Evolutionary conservation across 2,888 invertebrate species (phyloP).

Genomic region (Shargacucullia verbasci): DNA sequence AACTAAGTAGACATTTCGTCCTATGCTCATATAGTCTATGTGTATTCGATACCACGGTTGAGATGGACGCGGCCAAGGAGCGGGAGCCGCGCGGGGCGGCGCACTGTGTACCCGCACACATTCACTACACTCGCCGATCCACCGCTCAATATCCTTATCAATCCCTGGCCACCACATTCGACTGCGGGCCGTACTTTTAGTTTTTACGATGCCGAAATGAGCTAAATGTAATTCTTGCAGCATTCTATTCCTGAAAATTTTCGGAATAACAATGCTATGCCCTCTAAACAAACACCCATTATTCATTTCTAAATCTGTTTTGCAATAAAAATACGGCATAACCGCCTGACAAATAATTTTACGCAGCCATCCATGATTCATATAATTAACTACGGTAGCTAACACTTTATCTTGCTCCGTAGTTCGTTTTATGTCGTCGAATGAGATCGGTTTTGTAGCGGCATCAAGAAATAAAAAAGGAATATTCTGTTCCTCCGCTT

Average conservation of each 20-base stretch:
- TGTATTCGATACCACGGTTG: constrained; percentile 13
- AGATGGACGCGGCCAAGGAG: constrained; percentile 11
- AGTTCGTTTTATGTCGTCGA: neutral
- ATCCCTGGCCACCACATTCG: constrained; percentile 10
- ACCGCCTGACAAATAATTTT: neutral
- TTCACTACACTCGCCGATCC: neutral
- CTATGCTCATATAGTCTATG: constrained; percentile 14
- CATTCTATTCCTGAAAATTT: neutral
- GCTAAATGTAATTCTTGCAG: constrained; percentile 4
- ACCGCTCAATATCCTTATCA: constrained; percentile 9
- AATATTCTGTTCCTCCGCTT: neutral
- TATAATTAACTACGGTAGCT: neutral
- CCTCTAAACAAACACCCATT: constrained; percentile 14
- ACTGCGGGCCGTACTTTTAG: constrained; percentile 15
- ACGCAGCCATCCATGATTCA: neutral
- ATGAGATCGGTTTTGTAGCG: neutral
- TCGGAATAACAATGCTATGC: constrained; percentile 17
- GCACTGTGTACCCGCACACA: neutral
- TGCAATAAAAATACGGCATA: constrained; percentile 15
- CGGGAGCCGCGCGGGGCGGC: constrained; percentile 14
- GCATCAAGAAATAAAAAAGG: neutral
- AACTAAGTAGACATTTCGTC: constrained; percentile 6
- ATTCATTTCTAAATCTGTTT: neutral
- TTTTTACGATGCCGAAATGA: constrained; percentile 15
- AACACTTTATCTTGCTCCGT: neutral